Evolutionary conservation across 2,888 invertebrate species (phyloP).

Genomic region (Xestia xanthographa): DNA sequence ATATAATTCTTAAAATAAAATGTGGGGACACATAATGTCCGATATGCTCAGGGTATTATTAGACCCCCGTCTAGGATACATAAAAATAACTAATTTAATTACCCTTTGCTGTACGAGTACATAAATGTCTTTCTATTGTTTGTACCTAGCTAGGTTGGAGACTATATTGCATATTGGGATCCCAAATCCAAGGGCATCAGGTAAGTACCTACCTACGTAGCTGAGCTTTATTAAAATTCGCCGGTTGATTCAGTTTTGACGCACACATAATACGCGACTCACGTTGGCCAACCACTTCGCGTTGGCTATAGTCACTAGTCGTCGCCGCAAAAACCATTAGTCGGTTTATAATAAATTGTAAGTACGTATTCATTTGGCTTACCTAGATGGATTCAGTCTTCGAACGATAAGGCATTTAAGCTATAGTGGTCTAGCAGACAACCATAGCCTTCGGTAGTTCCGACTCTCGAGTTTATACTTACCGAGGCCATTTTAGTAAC

Average conservation of each 20-base stretch:
- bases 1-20: too few relatives aligned
- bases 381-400: background rate
- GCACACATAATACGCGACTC: background rate
- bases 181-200: background rate
- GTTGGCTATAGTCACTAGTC: too few relatives aligned
- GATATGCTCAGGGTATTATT: too few relatives aligned
- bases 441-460: too few relatives aligned
- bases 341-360: background rate
- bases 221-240: background rate
- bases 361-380: background rate
- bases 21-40: too few relatives aligned
- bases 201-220: background rate
- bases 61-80: too few relatives aligned
- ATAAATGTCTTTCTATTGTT: background rate
- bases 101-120: background rate
- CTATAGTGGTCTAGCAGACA: too few relatives aligned
- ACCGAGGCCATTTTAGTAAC: too few relatives aligned
- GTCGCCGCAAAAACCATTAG: background rate
- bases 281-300: too few relatives aligned
- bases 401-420: too few relatives aligned
- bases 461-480: too few relatives aligned
- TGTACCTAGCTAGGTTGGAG: background rate
- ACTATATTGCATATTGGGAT: conserved; percentile 3
- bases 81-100: background rate
- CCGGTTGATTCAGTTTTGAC: conserved; percentile 1